A percentile compares a stretch with the other conserved stretches of the same genome.
phyloP scores from a whole-genome alignment of 2,113 vertebrate genomes.

The Periophthalmus modestus region DNA sequence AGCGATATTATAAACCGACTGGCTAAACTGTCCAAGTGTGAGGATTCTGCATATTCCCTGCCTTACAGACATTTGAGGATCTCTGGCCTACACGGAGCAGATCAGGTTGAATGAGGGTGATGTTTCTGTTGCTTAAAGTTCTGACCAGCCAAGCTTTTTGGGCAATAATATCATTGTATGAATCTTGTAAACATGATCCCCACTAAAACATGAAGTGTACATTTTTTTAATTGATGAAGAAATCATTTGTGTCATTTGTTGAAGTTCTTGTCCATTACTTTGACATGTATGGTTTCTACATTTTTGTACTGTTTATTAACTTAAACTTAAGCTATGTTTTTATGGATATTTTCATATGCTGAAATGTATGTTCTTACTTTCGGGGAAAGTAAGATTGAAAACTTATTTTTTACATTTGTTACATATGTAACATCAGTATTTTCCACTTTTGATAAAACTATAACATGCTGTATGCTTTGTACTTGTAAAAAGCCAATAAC shows the following conservation, averaged over 20 bases:
- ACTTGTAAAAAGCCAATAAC: slow-evolving; percentile 99
- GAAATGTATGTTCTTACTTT: slow-evolving; percentile 96
- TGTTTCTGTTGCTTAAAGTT: slow-evolving; percentile 42
- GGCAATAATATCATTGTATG: slow-evolving; percentile 39
- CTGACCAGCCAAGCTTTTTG: slow-evolving; percentile 56
- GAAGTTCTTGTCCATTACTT: slow-evolving; percentile 67
- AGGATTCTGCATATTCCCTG: slow-evolving; percentile 74
- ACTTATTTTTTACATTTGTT: slow-evolving; percentile 98
- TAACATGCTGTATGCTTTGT: slow-evolving; percentile 99
- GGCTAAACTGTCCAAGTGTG: slow-evolving; percentile 62
- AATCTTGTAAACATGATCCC: slow-evolving; percentile 61
- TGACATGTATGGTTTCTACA: slow-evolving; percentile 83
- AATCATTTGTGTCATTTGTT: slow-evolving; percentile 73
- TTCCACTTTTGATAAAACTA: slow-evolving; percentile 99
- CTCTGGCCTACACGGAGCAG: slow-evolving; percentile 35
- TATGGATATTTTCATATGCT: slow-evolving; percentile 97
- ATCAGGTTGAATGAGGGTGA: slow-evolving; percentile 19
- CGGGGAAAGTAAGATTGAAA: slow-evolving; percentile 96
- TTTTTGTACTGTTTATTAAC: slow-evolving; percentile 91
- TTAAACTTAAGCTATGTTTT: slow-evolving; percentile 93
- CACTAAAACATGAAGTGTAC: slow-evolving; percentile 76
- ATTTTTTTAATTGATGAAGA: slow-evolving; percentile 74
- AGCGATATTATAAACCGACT: slow-evolving; percentile 75
- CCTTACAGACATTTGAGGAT: slow-evolving; percentile 82
- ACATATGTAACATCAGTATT: slow-evolving; percentile 99